Evolutionary conservation across 2,797 vertebrate species (phyloP).

Genomic region (Gobionotothen gibberifrons): DNA sequence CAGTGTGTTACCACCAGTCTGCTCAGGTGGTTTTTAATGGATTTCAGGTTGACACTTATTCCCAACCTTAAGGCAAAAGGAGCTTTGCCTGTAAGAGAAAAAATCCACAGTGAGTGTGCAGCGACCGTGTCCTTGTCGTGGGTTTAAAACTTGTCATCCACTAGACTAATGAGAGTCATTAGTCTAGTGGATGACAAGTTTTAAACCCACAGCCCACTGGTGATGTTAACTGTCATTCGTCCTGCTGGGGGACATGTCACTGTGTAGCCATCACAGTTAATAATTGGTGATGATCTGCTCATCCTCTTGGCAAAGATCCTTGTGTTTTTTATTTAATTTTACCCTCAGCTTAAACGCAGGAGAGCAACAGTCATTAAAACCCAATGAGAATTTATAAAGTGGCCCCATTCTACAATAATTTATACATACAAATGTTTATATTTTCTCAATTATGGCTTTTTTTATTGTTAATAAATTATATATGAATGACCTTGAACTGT

Average conservation of each 20-base stretch:
- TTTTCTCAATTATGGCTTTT: constrained; percentile 41
- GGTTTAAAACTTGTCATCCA: no score
- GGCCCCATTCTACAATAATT: constrained; percentile 12
- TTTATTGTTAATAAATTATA: constrained; percentile 46
- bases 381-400: constrained; percentile 21
- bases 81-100: constrained; percentile 23
- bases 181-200: constrained; percentile 64
- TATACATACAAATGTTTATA: constrained; percentile 27
- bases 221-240: constrained; percentile 73
- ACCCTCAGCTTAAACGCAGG: constrained; percentile 5
- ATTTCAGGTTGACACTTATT: constrained; percentile 40
- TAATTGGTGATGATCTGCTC: constrained; percentile 48
- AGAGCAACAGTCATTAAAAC: constrained; percentile 13
- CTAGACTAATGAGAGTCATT: constrained; percentile 36
- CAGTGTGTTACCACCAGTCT: not conserved
- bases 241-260: constrained; percentile 43
- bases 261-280: constrained; percentile 51
- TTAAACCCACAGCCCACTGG: constrained; percentile 61
- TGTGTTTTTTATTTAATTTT: not conserved
- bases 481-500: constrained; percentile 17
- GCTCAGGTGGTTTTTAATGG: constrained; percentile 31
- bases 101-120: constrained; percentile 25
- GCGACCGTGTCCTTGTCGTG: constrained; percentile 47
- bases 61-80: constrained; percentile 26
- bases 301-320: constrained; percentile 11